Conservation (phyloP, 2,797 vertebrate species). For the Arctocebus calabarensis region DNA sequence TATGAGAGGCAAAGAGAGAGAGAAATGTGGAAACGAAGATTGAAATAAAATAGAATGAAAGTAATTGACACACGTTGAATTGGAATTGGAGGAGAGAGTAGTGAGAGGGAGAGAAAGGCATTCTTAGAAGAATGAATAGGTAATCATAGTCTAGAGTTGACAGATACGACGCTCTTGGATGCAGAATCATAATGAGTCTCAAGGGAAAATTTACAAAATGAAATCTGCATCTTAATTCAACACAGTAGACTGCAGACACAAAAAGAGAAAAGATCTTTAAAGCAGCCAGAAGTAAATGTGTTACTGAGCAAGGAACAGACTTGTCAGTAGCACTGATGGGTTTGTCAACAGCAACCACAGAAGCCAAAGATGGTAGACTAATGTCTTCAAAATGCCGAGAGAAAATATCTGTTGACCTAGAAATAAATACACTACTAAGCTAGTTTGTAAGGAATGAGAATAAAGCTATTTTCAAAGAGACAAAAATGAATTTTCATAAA, state of each 20-base stretch:
- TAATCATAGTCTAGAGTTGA: not conserved
- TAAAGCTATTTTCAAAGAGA: not conserved
- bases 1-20: not conserved
- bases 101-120: not conserved
- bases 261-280: not conserved
- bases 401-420: not conserved
- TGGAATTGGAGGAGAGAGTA: not conserved
- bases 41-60: not conserved
- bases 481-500: not conserved
- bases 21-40: not conserved
- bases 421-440: not conserved
- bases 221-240: not conserved
- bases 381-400: not conserved
- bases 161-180: not conserved
- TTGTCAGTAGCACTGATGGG: not conserved
- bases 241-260: not conserved
- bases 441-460: not conserved
- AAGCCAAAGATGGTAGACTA: not conserved
- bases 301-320: no score
- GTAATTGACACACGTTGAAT: not conserved
- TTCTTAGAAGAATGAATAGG: not conserved
- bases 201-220: not conserved
- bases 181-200: not conserved
- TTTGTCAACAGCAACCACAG: not conserved
- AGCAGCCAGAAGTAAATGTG: not conserved